Percentiles rank a stretch among this genome's conserved stretches.
phyloP scores from a whole-genome alignment of 2,888 invertebrate species.

The Ligdia adustata region DNA sequence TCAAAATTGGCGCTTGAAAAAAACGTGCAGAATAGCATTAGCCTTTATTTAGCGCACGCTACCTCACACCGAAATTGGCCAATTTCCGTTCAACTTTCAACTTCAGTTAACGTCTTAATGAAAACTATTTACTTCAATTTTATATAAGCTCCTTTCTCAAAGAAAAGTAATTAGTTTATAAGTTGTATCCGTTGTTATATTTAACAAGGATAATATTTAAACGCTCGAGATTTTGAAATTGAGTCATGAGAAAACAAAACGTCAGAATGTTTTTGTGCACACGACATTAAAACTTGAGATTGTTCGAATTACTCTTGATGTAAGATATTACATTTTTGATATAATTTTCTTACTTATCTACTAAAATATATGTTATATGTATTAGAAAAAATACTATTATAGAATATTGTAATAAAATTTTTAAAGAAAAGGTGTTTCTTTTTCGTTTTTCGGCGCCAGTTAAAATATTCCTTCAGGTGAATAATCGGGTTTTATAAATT shows the following conservation, averaged over 20 bases:
- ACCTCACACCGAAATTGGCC: constrained; percentile 66
- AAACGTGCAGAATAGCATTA: constrained; percentile 14
- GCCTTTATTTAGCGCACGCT: constrained; percentile 20
- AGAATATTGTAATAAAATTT: too few relatives aligned
- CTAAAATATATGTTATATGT: too few relatives aligned
- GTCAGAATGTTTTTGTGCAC: constrained; percentile 26
- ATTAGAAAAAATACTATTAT: too few relatives aligned
- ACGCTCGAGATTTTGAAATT: constrained; percentile 18
- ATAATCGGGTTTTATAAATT: too few relatives aligned
- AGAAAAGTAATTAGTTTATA: constrained; percentile 65
- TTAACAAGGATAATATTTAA: constrained; percentile 30
- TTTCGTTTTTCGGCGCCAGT: too few relatives aligned
- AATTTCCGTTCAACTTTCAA: constrained; percentile 70
- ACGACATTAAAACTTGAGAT: constrained; percentile 20
- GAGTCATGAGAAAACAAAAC: constrained; percentile 33
- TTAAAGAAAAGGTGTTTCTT: too few relatives aligned
- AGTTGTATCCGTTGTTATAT: constrained; percentile 46
- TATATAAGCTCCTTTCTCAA: constrained; percentile 62
- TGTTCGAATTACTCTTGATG: constrained; percentile 17
- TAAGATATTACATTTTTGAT: too few relatives aligned
- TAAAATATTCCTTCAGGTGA: too few relatives aligned
- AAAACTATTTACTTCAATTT: constrained; percentile 69
- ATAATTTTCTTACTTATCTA: too few relatives aligned
- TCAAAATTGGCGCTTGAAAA: background rate
- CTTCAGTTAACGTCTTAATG: constrained; percentile 69